phyloP scores from a whole-genome alignment of 1,140 invertebrate genomes.

The Euura saliciscinereae region DNA sequence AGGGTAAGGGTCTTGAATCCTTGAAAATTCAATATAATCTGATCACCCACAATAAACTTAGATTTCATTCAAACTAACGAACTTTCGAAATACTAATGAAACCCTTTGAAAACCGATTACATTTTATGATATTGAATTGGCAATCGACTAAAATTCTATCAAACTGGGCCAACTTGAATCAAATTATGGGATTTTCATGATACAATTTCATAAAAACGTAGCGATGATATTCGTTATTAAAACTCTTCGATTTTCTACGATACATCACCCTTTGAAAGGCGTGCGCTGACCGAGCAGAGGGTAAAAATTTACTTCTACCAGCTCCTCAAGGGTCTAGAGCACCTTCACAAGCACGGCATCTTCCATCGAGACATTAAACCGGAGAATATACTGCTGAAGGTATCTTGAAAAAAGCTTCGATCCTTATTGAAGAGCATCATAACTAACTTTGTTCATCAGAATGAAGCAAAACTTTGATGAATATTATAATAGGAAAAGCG shows the following conservation, averaged over 20 bases:
- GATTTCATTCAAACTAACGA: constrained; percentile 24
- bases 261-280: neutral
- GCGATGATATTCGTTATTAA: no score
- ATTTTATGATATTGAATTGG: no score
- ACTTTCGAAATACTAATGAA: no score
- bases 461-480: neutral
- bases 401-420: constrained; percentile 29
- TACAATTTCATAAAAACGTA: no score
- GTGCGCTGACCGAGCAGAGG: constrained; percentile 51
- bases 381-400: constrained; percentile 71
- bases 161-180: no score
- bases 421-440: constrained; percentile 16
- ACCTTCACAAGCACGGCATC: constrained; percentile 67
- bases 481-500: constrained; percentile 17
- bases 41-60: constrained; percentile 27
- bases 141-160: no score
- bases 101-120: no score
- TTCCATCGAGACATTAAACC: constrained; percentile 76
- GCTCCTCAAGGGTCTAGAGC: constrained; percentile 61
- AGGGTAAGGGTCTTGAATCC: constrained; percentile 34
- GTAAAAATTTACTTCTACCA: constrained; percentile 64
- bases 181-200: no score
- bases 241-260: no score
- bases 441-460: constrained; percentile 22
- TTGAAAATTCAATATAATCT: constrained; percentile 27